Percentiles rank a stretch among this genome's conserved stretches.
These are phyloP conservation scores for Isaurus tuberculatus DNA, from an alignment of 92 coral and sea anemone genomes.

Conservation along the genomic window DNA sequence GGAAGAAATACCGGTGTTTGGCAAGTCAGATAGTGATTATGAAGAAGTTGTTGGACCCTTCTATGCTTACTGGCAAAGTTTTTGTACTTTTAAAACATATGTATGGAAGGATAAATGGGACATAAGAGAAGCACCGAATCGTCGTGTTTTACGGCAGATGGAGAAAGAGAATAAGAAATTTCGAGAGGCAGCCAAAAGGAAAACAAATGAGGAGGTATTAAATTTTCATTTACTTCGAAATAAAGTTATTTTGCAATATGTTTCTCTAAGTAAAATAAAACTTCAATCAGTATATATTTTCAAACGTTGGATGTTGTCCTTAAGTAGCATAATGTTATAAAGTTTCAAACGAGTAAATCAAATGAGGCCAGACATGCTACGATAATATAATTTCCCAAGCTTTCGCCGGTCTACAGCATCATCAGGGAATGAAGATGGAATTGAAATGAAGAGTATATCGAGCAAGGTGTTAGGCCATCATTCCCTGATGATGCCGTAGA, in stretches of 20 bases:
- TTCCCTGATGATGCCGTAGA: no score
- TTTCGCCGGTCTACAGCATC: no score
- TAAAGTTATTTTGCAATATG: background rate
- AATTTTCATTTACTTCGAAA: background rate
- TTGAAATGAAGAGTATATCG: no score
- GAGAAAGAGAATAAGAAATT: slow-evolving; percentile 97
- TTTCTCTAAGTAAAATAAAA: no score
- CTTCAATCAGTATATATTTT: no score
- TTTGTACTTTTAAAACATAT: slow-evolving; percentile 85
- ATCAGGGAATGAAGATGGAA: no score
- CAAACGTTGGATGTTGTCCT: no score
- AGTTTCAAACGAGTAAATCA: no score
- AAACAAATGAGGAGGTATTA: slow-evolving; percentile 84
- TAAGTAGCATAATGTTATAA: no score
- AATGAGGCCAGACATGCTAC: no score
- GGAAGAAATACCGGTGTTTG: slow-evolving; percentile 88
- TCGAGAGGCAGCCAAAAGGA: slow-evolving; percentile 88
- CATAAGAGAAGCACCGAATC: slow-evolving; percentile 88
- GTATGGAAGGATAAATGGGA: slow-evolving; percentile 95
- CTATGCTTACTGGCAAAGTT: slow-evolving; percentile 97
- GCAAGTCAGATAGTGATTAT: slow-evolving; percentile 76
- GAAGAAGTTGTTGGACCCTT: slow-evolving; percentile 86
- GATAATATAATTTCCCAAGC: no score
- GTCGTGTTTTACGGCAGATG: slow-evolving; percentile 85
- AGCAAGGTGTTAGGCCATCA: no score